Evolutionary conservation across 1,140 invertebrate genomes (phyloP).

Genomic region (Drosophila tristis): DNA sequence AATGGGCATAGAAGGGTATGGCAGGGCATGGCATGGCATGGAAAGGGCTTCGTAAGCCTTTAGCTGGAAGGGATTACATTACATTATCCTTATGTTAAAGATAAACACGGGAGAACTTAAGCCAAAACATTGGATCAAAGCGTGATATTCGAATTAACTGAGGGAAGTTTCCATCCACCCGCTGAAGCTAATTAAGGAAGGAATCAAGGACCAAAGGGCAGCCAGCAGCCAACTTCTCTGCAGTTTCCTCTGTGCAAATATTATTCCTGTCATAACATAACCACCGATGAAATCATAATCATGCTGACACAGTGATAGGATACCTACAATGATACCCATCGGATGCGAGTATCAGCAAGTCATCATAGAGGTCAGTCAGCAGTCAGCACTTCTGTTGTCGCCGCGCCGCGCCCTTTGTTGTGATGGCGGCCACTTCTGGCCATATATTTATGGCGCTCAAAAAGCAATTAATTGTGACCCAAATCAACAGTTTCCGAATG

Average conservation of each 20-base stretch:
- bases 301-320: not conserved
- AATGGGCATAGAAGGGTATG: not conserved
- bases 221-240: not conserved
- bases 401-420: constrained; percentile 63
- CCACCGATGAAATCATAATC: constrained; percentile 18
- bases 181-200: not conserved
- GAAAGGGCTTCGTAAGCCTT: constrained; percentile 29
- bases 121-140: constrained; percentile 46
- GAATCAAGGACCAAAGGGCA: too few species aligned
- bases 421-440: constrained; percentile 60
- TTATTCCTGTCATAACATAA: constrained; percentile 19
- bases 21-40: not conserved
- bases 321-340: not conserved
- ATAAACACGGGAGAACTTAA: constrained; percentile 66
- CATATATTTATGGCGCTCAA: constrained; percentile 71
- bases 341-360: constrained; percentile 14
- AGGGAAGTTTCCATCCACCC: constrained; percentile 11
- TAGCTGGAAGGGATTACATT: constrained; percentile 74
- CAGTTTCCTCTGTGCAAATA: not conserved
- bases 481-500: constrained; percentile 71
- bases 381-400: constrained; percentile 17
- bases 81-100: constrained; percentile 81
- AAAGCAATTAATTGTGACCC: constrained; percentile 81
- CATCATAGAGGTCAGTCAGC: constrained; percentile 26
- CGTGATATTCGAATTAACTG: constrained; percentile 42